Evolutionary conservation across 2,797 vertebrate genomes (phyloP), one percentile per base, ranked within the genome.

Genomic region (Notolepis coatsorum): DNA sequence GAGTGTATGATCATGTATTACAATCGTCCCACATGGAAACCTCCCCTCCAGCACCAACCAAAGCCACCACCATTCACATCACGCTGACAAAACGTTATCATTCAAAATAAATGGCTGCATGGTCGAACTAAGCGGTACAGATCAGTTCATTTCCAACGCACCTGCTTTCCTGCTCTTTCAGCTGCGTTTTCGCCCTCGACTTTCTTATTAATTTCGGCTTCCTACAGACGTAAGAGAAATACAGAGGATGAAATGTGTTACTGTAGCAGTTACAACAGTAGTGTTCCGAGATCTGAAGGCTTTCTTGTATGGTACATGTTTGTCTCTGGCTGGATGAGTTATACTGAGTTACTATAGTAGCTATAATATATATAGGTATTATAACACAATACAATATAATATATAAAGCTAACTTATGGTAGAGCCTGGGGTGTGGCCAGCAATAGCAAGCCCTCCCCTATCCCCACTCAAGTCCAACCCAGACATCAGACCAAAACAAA

Each of bases 101-200:
- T 46, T 39, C 43, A 51, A 58, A 33, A 38, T 35, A 2, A n/a
- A 2, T 12, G n/a, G n/a, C 33, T 10, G n/a, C 10, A 35, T 35
- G 35, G 35, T 37, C 35, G 15, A 18, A 42, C 18, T 7, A 42
- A 35, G 7, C 7, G 17, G 25, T 48, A n/a, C 2, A 49, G 8
- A 28, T 49, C 7, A 49, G 6, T 15, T n/a, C 24, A 28, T 48
- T 46, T 15, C 9, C 42, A 31, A n/a, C 38, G 77, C 54, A 96
- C 97, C 93, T 94, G 89, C 56, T 96, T 98, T 75, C 96, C 95
- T 84, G 89, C 83, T 89, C 90, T 92, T 35, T 94, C 75, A 25
- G 38, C 50, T 10, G 3, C 35, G 52, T 91, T 93, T 77, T 95
- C 94, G 71, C 94, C 92, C 64, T 59, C 65, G 9, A 97, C 75